Conservation (phyloP, 2,797 vertebrate species). For the Chaenodraco wilsoni region DNA sequence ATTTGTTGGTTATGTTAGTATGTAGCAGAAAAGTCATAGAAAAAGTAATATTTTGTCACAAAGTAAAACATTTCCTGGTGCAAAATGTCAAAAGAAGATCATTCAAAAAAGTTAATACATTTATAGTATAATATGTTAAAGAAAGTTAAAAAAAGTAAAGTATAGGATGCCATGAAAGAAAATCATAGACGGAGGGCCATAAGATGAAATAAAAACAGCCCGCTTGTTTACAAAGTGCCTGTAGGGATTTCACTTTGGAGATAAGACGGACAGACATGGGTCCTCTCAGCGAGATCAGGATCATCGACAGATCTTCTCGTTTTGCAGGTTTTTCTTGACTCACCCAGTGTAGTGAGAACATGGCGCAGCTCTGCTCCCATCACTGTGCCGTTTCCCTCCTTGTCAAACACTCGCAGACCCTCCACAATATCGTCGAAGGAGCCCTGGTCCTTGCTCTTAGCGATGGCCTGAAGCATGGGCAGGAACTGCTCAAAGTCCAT, state of each 20-base stretch:
- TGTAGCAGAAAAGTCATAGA: no score
- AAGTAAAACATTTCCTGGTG: no score
- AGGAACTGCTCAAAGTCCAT: slow-evolving; percentile 95
- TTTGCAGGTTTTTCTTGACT: slow-evolving; percentile 29
- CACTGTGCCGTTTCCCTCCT: slow-evolving; percentile 93
- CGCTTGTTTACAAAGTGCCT: background rate
- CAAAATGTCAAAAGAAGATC: no score
- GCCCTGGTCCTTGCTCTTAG: slow-evolving; percentile 95
- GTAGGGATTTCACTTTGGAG: background rate
- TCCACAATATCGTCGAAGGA: slow-evolving; percentile 93
- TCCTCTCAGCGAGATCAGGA: background rate
- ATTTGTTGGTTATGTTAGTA: no score
- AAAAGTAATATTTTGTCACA: no score
- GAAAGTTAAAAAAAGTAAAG: no score
- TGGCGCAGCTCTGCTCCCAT: slow-evolving; percentile 95
- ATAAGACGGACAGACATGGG: background rate
- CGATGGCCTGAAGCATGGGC: slow-evolving; percentile 92
- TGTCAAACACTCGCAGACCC: slow-evolving; percentile 93
- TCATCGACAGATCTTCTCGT: background rate
- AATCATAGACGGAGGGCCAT: background rate
- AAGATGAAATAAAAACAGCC: background rate
- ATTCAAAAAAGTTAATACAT: no score
- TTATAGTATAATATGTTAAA: no score
- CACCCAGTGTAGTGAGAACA: slow-evolving; percentile 93
- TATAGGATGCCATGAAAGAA: no score